phyloP scores from a whole-genome alignment of 1,140 invertebrate species.

The Sitodiplosis mosellana region DNA sequence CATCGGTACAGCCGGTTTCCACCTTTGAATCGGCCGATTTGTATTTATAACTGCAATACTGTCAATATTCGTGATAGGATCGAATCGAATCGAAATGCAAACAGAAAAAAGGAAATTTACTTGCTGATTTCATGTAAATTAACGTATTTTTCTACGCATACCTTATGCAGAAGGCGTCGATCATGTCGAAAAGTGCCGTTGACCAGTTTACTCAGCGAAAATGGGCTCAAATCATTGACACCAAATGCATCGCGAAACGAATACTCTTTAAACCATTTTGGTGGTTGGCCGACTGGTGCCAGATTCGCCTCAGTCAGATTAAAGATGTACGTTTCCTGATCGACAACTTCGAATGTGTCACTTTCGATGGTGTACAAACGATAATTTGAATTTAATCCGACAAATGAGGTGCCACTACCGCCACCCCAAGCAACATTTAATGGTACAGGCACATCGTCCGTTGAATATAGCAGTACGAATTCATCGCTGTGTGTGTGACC shows the following conservation, averaged over 20 bases:
- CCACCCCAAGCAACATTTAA: constrained; percentile 56
- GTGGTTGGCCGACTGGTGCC: constrained; percentile 26
- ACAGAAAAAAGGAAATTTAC: too few species aligned
- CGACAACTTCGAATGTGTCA: constrained; percentile 36
- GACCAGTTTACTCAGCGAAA: constrained; percentile 20
- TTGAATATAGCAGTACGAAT: constrained; percentile 43
- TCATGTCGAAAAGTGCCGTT: too few species aligned
- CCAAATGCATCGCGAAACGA: constrained; percentile 40
- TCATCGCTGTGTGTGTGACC: constrained; percentile 67
- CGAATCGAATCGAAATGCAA: too few species aligned
- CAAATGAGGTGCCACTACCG: constrained; percentile 46
- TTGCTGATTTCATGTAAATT: too few species aligned
- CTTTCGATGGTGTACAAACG: constrained; percentile 48
- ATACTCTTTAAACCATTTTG: constrained; percentile 48
- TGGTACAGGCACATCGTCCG: constrained; percentile 26
- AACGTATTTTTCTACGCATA: too few species aligned
- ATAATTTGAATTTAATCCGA: constrained; percentile 60
- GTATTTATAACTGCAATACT: too few species aligned
- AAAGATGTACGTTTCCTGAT: constrained; percentile 54
- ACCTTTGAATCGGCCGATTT: too few species aligned
- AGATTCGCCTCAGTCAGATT: constrained; percentile 59
- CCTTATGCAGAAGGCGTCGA: too few species aligned
- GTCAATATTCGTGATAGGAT: too few species aligned
- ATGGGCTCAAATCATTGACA: constrained; percentile 27
- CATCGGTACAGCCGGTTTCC: too few species aligned